Conservation (phyloP, 1,140 invertebrate genomes). For the Drosophila chauvacae region DNA sequence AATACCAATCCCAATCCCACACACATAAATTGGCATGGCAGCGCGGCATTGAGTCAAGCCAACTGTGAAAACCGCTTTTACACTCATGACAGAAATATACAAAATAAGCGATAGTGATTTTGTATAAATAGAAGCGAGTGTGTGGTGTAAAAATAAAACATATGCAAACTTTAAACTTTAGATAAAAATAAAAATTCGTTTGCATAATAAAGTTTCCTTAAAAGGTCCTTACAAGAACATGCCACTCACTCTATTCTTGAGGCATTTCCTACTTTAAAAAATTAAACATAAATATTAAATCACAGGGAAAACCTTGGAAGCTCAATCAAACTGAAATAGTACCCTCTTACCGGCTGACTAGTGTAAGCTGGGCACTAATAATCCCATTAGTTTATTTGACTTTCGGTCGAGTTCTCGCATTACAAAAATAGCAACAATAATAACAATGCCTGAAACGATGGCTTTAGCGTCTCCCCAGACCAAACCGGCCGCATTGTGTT, state of each 20-base stretch:
- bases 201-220: background rate
- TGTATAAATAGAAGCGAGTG: conserved; percentile 14
- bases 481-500: conserved; percentile 16
- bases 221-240: background rate
- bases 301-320: background rate
- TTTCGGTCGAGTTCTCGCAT: conserved; percentile 35
- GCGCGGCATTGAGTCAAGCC: conserved; percentile 16
- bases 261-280: background rate
- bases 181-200: background rate
- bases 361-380: conserved; percentile 8
- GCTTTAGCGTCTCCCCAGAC: conserved; percentile 22
- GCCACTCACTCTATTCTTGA: background rate
- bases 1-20: conserved; percentile 24
- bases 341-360: background rate
- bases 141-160: conserved; percentile 5
- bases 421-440: conserved; percentile 17
- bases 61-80: conserved; percentile 52
- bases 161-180: conserved; percentile 2
- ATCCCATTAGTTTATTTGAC: conserved; percentile 40
- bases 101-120: conserved; percentile 23
- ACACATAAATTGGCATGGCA: conserved; percentile 35
- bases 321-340: conserved; percentile 3
- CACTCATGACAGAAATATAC: conserved; percentile 20
- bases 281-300: background rate
- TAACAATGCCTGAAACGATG: conserved; percentile 16